Evolutionary conservation across 2,888 invertebrate genomes (phyloP), one percentile per base, ranked within the genome.

Genomic region (Esperia sulphurella): DNA sequence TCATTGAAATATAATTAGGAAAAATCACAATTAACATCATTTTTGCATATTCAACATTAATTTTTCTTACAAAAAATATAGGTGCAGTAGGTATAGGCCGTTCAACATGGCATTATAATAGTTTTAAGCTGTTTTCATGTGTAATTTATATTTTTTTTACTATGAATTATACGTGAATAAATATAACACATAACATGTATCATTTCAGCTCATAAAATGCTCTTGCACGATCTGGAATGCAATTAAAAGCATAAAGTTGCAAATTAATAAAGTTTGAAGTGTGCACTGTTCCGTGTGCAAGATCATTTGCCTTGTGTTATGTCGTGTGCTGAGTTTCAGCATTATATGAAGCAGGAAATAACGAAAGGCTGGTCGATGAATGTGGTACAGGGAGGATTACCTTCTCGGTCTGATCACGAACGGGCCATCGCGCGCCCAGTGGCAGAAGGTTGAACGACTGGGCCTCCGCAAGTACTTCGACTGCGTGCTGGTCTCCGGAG

Each of bases 381-480:
- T 87, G 83, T 80, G 84, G 77, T 68, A 85, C 89, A 90, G 94
- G 66, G 91, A 93, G 76, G 92, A 93, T 71, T 96, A 95, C 79
- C 90, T 93, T 60, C 88, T 96, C 63, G 96, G 93, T 59, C 90
- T 97, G 65, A 95, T 96, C 71, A 96, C 96, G 61, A 97, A 97
- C 81, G 96, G 96, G 43, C 94, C 96, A 9, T 95, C 96, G 51
- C 92, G 93, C 55, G 94, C 95, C 33, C 96, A 97, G 82, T 96
- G 96, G 96, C 96, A 97, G 88, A 97, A 97, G 87, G 91, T 97
- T 56, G 91, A 92, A 52, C 92, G 92, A 58, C 90, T 96, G 57
- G 91, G 92, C 46, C 89, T 96, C 41, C 91, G 92, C 61, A 91
- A 92, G 64, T 93, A 93, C 83, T 96, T 96, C 81, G 95, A 96